Base-by-base conservation (phyloP, 2,113 vertebrate species). In the Ageneiosus marmoratus region DNA sequence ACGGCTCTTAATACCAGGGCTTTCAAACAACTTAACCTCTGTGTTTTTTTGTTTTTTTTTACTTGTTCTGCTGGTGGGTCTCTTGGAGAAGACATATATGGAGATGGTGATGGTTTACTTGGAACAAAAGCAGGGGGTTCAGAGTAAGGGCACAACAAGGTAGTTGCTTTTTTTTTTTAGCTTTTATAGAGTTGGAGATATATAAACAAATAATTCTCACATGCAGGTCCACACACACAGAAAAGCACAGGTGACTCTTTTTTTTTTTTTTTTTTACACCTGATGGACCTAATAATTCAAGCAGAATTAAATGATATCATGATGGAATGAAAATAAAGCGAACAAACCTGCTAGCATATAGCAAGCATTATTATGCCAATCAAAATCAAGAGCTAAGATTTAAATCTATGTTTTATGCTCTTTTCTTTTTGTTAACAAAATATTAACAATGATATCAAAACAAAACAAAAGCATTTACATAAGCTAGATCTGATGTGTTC, bases 1-100 rank as follows among this genome's bases (percentile, higher is more conserved):
- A 95, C 92, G 93, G 92, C 94, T 95, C 94, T 95, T 94, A 95
- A 95, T 94, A 94, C 93, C 91, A 88, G 88, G 86, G 91, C 94
- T 94, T 94, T 94, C 93, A 94, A 94, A 94, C 93, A 94, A 93
- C 94, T 95, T 95, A 95, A 95, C 94, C 94, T 94, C 92, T 89
- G 91, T 91, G 92, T 91, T 92, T 91, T 92, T 92, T 89, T 65
- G 24, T n/a, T 41, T 41, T 2, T 41, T 5, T 41, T 32, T 22
- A 12, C 48, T 67, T 65, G 7, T 37, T 70, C 88, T 89, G 88
- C 88, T 88, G 87, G 88, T 78, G 44, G 60, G 48, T 51, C 29
- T 87, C 76, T 86, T 77, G 32, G 44, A 81, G 67, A 44, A 83
- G 81, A 81, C 65, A 69, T 72, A 81, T 70, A 69, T 77, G 48